A percentile compares a stretch with the other conserved stretches of the same genome.
Evolutionary conservation across 2,113 vertebrate species (phyloP).

Genomic region (Rhinolophus ferrumequinum): DNA sequence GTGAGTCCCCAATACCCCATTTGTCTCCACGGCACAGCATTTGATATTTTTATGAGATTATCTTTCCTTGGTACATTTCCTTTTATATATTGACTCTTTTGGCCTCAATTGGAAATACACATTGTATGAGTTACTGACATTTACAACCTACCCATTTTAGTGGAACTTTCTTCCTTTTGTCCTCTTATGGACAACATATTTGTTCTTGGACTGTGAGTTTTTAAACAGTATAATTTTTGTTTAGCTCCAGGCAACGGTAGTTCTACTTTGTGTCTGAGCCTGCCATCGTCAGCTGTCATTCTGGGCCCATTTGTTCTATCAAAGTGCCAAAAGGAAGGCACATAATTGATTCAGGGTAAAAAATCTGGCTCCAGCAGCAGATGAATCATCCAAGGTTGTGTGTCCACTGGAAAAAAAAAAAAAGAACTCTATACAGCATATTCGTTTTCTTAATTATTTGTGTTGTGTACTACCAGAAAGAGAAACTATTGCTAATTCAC

Average conservation of each 20-base stretch:
- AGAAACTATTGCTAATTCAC: not conserved
- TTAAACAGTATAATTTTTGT: slow-evolving; percentile 28
- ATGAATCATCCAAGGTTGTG: not conserved
- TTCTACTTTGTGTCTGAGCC: not conserved
- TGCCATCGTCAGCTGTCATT: not conserved
- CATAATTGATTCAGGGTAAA: not conserved
- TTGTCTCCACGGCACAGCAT: not conserved
- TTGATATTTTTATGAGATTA: not conserved
- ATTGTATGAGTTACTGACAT: not conserved
- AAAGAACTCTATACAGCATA: not conserved
- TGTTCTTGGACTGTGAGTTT: not conserved
- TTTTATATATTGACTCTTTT: not conserved
- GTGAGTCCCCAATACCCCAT: not conserved
- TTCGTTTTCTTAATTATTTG: not conserved
- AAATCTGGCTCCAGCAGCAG: not conserved
- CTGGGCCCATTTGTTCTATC: slow-evolving; percentile 9
- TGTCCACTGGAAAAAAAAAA: not conserved
- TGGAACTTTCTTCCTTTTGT: not conserved
- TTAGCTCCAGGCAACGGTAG: not conserved
- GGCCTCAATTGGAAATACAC: not conserved
- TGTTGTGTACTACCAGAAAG: not conserved
- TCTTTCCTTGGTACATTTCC: not conserved
- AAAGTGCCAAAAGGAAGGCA: slow-evolving; percentile 24
- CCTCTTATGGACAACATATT: not conserved
- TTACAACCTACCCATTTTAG: not conserved